Percentiles rank a stretch among this genome's conserved stretches.
Evolutionary conservation across 92 coral and sea anemone genomes (phyloP).

Genomic region (Epizoanthus rinbou): DNA sequence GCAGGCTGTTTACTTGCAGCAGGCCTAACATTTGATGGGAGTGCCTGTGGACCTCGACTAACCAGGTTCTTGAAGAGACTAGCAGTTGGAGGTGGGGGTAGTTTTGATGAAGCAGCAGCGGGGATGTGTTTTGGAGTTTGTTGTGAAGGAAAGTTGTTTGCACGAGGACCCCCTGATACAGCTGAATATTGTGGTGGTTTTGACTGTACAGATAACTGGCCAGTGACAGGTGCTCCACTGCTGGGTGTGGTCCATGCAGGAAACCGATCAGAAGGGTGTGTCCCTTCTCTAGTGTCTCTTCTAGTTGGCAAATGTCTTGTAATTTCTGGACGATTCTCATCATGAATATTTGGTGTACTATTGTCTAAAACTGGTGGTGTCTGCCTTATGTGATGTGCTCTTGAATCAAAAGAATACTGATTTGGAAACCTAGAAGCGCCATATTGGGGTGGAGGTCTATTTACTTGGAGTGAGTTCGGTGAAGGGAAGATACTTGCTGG

Average conservation of each 20-base stretch:
- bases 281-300: background rate
- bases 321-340: background rate
- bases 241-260: background rate
- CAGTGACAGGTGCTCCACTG: background rate
- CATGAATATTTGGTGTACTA: background rate
- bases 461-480: background rate
- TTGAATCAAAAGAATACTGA: background rate
- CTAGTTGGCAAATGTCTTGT: background rate
- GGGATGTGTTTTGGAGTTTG: background rate
- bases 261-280: background rate
- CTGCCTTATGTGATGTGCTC: background rate
- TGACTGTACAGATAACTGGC: background rate
- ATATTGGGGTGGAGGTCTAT: background rate
- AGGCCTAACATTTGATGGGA: conserved; percentile 31
- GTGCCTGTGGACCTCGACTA: conserved; percentile 64
- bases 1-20: conserved; percentile 29
- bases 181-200: background rate
- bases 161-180: background rate
- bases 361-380: background rate
- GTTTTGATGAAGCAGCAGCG: conserved; percentile 8
- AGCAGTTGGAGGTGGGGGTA: conserved; percentile 82
- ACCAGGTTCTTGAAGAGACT: conserved; percentile 57
- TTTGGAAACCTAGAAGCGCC: conserved; percentile 6
- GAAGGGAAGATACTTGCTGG: background rate
- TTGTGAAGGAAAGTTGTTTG: background rate